phyloP scores from a whole-genome alignment of 2,888 invertebrate genomes.

The Geophilus truncorum region DNA sequence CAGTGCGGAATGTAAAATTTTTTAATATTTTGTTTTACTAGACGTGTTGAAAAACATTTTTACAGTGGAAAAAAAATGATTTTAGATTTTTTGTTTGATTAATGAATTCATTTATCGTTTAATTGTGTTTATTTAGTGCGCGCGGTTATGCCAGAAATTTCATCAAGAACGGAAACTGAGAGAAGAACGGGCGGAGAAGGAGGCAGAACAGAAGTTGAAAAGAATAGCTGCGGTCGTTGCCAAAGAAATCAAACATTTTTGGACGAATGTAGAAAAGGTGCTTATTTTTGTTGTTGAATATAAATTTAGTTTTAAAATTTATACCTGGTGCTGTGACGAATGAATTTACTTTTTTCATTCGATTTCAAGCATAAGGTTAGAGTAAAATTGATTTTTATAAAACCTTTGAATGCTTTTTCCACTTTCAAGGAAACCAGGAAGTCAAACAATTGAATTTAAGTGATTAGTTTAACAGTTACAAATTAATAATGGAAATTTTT shows the following conservation, averaged over 20 bases:
- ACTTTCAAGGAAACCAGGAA: too few relatives aligned
- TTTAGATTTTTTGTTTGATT: not conserved
- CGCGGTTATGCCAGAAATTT: constrained; percentile 76
- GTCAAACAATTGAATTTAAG: too few relatives aligned
- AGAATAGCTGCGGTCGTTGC: constrained; percentile 85
- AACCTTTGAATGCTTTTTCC: too few relatives aligned
- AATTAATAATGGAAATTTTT: too few relatives aligned
- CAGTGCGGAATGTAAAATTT: constrained; percentile 31
- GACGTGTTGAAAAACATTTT: not conserved
- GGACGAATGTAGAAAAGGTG: constrained; percentile 93
- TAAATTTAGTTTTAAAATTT: too few relatives aligned
- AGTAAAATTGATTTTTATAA: too few relatives aligned
- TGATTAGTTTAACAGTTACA: too few relatives aligned
- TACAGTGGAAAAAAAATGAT: not conserved
- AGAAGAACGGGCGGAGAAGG: constrained; percentile 84
- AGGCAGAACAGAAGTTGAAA: constrained; percentile 77
- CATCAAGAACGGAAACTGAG: constrained; percentile 79
- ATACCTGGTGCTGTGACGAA: too few relatives aligned
- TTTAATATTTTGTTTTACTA: constrained; percentile 37
- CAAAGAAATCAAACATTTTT: constrained; percentile 88
- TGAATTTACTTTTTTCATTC: too few relatives aligned
- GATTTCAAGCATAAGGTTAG: too few relatives aligned
- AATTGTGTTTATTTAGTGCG: constrained; percentile 57
- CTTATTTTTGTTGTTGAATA: constrained; percentile 30
- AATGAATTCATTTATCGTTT: too few relatives aligned